These are phyloP conservation scores for Criorhina ranunculi DNA, from an alignment of 2,888 invertebrate genomes.

Conservation along the genomic window DNA sequence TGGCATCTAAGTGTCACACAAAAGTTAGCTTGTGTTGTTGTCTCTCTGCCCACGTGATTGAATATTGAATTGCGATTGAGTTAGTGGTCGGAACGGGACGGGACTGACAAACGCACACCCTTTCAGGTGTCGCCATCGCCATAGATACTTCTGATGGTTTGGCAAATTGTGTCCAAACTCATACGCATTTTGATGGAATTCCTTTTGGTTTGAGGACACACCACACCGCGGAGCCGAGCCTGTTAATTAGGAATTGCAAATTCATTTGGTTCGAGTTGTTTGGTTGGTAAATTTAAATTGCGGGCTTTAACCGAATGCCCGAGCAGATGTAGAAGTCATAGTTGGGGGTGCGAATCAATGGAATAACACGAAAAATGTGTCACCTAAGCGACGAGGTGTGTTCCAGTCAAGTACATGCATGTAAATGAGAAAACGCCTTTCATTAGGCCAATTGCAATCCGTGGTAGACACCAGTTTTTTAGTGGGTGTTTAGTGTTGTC, in stretches of 20 bases:
- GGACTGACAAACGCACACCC: conserved; percentile 53
- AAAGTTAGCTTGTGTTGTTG: not conserved
- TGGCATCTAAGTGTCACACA: conserved; percentile 33
- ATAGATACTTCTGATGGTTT: not conserved
- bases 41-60: conserved; percentile 56
- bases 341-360: conserved; percentile 21
- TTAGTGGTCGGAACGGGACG: conserved; percentile 8
- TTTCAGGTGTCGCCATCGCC: conserved; percentile 50
- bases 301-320: conserved; percentile 29
- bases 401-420: conserved; percentile 41
- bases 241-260: conserved; percentile 46
- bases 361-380: conserved; percentile 50
- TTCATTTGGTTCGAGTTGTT: conserved; percentile 23
- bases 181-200: conserved; percentile 37
- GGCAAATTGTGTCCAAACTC: conserved; percentile 31
- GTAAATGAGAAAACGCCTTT: conserved; percentile 60
- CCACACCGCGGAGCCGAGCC: conserved; percentile 8
- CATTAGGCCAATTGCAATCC: conserved; percentile 54
- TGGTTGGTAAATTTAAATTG: conserved; percentile 41
- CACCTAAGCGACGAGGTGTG: conserved; percentile 52
- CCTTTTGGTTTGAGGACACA: conserved; percentile 8
- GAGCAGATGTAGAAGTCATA: conserved; percentile 15
- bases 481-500: conserved; percentile 59
- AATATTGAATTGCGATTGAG: conserved; percentile 63
- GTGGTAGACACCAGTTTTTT: conserved; percentile 16